phyloP scores from a whole-genome alignment of 1,140 invertebrate genomes.

The Drosophila asahinai region DNA sequence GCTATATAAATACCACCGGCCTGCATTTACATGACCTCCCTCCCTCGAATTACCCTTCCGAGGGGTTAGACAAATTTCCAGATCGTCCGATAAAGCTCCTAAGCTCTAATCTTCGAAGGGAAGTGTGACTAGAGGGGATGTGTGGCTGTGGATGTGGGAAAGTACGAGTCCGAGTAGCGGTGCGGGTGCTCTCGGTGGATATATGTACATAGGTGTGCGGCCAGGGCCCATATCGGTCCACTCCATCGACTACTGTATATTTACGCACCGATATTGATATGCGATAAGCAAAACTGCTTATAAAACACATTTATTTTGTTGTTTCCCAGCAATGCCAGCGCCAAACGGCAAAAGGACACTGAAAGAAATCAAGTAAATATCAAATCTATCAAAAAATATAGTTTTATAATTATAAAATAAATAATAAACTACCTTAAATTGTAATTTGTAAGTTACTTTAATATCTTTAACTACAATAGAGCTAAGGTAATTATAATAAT shows the following conservation, averaged over 20 bases:
- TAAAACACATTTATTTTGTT: slow-evolving; percentile 83
- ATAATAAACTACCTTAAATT: background rate
- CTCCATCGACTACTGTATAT: slow-evolving; percentile 83
- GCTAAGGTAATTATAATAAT: background rate
- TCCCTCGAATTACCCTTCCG: slow-evolving; percentile 2
- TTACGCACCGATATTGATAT: slow-evolving; percentile 83
- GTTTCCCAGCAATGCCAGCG: slow-evolving; percentile 45
- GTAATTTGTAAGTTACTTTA: too few relatives aligned
- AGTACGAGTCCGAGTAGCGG: background rate
- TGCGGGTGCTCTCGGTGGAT: slow-evolving; percentile 30
- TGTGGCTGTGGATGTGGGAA: slow-evolving; percentile 1
- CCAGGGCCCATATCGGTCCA: slow-evolving; percentile 54
- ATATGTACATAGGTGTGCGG: slow-evolving; percentile 60
- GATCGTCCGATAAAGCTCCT: slow-evolving; percentile 48
- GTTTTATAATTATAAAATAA: background rate
- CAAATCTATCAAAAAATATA: too few relatives aligned
- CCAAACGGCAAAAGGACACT: slow-evolving; percentile 7
- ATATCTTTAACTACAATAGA: background rate
- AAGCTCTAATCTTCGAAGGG: slow-evolving; percentile 39
- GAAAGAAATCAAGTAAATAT: background rate
- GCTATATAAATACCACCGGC: slow-evolving; percentile 39
- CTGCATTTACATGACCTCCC: slow-evolving; percentile 48
- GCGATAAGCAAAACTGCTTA: slow-evolving; percentile 82
- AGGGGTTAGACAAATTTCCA: slow-evolving; percentile 19
- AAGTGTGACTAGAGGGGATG: background rate